Base-by-base conservation (phyloP, 2,888 invertebrate genomes). In the Marronus borbonicus region DNA sequence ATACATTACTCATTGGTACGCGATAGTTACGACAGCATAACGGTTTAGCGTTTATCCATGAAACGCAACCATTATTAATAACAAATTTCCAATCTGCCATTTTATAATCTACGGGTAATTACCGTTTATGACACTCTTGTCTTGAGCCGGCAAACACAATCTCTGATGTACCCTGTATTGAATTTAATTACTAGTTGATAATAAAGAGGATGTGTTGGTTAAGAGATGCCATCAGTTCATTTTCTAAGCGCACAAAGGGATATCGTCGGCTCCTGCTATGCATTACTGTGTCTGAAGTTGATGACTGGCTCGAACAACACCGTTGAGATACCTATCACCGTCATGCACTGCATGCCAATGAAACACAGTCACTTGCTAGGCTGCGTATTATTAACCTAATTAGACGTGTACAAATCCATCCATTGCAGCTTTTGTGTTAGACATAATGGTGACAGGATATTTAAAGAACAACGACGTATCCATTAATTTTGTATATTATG, bases 181-280 rank as follows among this genome's bases (percentile, higher is more conserved):
- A 74, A 74, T 74, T 74, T 74, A 74, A 74, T 74, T 74, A 74
- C 62, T 5, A 28, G 68, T 52, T 28, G 68, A 68, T 68, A 68
- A 68, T 68, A 50, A 50, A 68, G 68, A 68, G 50, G 68, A 68
- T 60, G 72, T 74, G 72, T 74, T 74, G 58, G 72, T 74, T 44
- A 24, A 58, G n/a, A 74, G 72, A 74, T 74, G 44, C 60, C 72
- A 74, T 74, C 60, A 44, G 58, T 44, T 74, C 44, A 74, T 74
- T 74, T 74, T 74, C 55, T 74, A 49, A 36, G 44, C 68, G 28
- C 39, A 68, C n/a, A 68, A 68, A 68, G 50, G 50, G 50, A 10
- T 1, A 44, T 17, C 49, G 50, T 68, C 68, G 50, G 10, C 3
- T 14, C 28, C 24, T 50, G 24, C 68, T 28, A 50, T 50, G 31